Conservation (phyloP, 2,797 vertebrate genomes). For the Orientallactaga sibirica region DNA sequence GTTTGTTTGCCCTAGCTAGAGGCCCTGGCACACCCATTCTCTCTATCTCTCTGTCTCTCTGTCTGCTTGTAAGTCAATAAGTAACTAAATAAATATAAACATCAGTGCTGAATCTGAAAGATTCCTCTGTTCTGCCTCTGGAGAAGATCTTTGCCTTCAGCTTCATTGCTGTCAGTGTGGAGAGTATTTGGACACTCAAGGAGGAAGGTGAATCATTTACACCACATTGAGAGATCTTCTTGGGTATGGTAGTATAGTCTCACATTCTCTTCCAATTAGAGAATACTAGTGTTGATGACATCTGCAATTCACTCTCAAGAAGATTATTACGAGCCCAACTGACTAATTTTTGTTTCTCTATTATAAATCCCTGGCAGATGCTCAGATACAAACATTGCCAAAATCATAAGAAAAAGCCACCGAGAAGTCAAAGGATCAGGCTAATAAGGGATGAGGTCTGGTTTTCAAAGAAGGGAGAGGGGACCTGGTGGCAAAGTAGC, state of each 20-base stretch:
- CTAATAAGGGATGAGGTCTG: not conserved
- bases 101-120: not conserved
- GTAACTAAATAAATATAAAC: too few species aligned
- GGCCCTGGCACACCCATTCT: too few species aligned
- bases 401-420: not conserved
- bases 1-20: too few species aligned
- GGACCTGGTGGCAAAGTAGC: not conserved
- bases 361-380: not conserved
- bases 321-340: not conserved
- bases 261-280: not conserved
- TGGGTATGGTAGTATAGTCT: not conserved
- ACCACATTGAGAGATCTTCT: not conserved
- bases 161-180: not conserved
- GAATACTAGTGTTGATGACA: not conserved
- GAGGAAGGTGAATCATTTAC: not conserved
- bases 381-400: not conserved
- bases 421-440: not conserved
- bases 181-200: not conserved
- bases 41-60: too few species aligned
- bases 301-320: not conserved
- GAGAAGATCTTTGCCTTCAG: not conserved
- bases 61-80: too few species aligned
- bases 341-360: not conserved
- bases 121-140: not conserved
- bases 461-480: too few species aligned